Evolutionary conservation across 2,888 invertebrate species (phyloP), one percentile per base, ranked within the genome.

Genomic region (Apantesis nais): DNA sequence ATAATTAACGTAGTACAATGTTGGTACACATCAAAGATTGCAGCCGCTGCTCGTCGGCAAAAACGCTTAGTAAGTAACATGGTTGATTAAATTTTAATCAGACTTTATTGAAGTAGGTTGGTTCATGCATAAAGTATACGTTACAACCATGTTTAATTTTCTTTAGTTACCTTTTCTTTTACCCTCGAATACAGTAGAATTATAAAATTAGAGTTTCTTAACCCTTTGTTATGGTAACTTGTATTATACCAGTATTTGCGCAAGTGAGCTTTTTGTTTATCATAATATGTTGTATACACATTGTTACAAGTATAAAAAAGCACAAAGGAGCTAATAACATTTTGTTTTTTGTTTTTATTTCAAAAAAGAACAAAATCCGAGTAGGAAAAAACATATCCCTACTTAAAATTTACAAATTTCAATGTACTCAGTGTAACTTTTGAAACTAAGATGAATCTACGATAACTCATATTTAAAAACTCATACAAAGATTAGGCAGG

Each of bases 81-180:
- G 85, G 83, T 88, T 89, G 89, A 89, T 89, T 89, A 88, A 88
- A 88, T 86, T 89, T 89, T 89, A 89, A 89, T 89, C 88, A 86
- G 83, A 84, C 80, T 85, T 88, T 85, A 89, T 88, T 85, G 83
- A 78, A 83, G 83, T 79, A 80, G 80, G 80, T 80, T 34, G 71
- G 63, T 70, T 78, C 68, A 74, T 83, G 77, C 74, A 82, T 77
- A 74, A 75, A 77, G 61, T 73, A 74, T 75, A 67, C 68, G 39
- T 48, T 77, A 71, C 74, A 73, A 66, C 62, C 66, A 25, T 67
- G 65, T 71, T 72, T 31, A 25, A 61, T 61, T 71, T 73, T 65
- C 31, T 60, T 69, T 29, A 7, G 58, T 9, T 61, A 34, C 29
- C 22, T 22, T 78, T 78, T 72, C 39, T 63, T 7, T 5, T 31